Evolutionary conservation across 2,888 invertebrate species (phyloP), one percentile per base, ranked within the genome.

Genomic region (Spodoptera picta): DNA sequence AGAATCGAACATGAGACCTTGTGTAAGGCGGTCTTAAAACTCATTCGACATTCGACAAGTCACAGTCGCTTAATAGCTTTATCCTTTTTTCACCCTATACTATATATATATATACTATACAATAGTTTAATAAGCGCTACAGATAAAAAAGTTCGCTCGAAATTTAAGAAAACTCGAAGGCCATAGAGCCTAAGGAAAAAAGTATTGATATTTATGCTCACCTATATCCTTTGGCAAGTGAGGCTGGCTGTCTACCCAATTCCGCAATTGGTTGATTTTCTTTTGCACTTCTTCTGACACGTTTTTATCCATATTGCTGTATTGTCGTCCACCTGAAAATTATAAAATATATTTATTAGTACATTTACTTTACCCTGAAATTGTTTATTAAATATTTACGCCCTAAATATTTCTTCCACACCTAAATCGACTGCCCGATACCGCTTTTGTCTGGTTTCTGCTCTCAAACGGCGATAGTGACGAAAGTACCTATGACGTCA

Each of bases 181-280:
- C 27, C 27, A 4, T 19, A 19, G 19, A 27, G 27, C 27, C 19
- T 19, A 6, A 6, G 6, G 10, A 4, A 44, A 43, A 14, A 41
- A n/a, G 9, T 23, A 47, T n/a, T 53, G 24, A 56, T 27, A 14
- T 14, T 31, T 43, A 47, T 45, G 47, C 89, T 90, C 90, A 96
- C 96, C 95, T 76, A 96, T 92, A 78, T 95, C 94, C 82, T 96
- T 95, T 1, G 96, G 96, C 50, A 96, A 88, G 83, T 96, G 95
- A 6, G 95, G 93, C 75, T 96, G 96, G 68, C 92, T 93, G 50
- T 90, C 86, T 3, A 96, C 79, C 96, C 96, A 96, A 46, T 94
- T 90, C 73, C 90, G 91, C 47, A 96, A 87, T 63, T 92, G 84
- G 24, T 84, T 81, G 23, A 95, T 73, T 73, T 94, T 89, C 63